A percentile compares a stretch with the other conserved stretches of the same genome.
phyloP scores from a whole-genome alignment of 2,888 invertebrate genomes.

The Choreutis nemorana region DNA sequence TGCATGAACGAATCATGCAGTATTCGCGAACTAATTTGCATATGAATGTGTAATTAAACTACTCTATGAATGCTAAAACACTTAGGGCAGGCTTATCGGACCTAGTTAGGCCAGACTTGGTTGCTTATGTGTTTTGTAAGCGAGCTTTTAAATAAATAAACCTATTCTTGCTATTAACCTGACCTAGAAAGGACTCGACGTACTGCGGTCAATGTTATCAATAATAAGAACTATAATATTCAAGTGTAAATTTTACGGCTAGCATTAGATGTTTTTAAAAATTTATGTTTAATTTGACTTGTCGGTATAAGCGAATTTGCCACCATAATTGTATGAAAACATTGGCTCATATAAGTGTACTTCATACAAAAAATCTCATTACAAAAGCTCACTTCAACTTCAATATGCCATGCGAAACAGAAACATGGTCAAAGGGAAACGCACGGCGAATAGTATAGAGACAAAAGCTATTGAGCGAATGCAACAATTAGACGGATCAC shows the following conservation, averaged over 20 bases:
- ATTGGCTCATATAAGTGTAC: background rate
- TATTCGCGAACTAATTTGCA: constrained; percentile 54
- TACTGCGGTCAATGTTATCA: too few species aligned
- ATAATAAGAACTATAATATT: too few species aligned
- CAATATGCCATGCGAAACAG: constrained; percentile 49
- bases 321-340: background rate
- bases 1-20: constrained; percentile 50
- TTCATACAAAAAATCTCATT: constrained; percentile 6
- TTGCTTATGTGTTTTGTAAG: too few species aligned
- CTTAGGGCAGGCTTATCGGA: too few species aligned
- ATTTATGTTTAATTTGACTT: too few species aligned
- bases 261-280: too few species aligned
- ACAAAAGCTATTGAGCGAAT: constrained; percentile 38
- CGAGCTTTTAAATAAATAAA: too few species aligned
- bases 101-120: too few species aligned
- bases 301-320: too few species aligned
- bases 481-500: constrained; percentile 57
- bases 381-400: constrained; percentile 41
- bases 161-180: too few species aligned
- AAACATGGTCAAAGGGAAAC: constrained; percentile 56
- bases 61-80: constrained; percentile 47
- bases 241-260: too few species aligned
- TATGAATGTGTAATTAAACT: constrained; percentile 65
- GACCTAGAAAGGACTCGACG: too few species aligned
- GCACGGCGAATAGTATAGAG: constrained; percentile 36